A percentile compares a stretch with the other conserved stretches of the same genome.
Evolutionary conservation across 2,113 vertebrate species (phyloP).

Genomic region (Paracanthobrama guichenoti): DNA sequence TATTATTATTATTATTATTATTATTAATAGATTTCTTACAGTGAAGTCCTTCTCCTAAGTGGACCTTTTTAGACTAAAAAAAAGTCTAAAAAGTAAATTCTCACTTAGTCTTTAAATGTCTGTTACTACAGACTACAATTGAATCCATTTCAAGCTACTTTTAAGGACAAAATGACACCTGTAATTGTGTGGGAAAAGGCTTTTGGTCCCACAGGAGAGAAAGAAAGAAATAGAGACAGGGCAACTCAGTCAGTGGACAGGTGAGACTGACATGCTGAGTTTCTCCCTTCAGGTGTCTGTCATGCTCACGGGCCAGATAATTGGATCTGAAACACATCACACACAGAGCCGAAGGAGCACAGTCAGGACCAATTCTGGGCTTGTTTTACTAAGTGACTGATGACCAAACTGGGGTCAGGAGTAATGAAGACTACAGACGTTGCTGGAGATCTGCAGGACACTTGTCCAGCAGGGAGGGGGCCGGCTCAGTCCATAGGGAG

Average conservation of each 20-base stretch:
- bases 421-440: conserved; percentile 65
- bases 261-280: conserved; percentile 61
- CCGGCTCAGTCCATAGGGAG: conserved; percentile 36
- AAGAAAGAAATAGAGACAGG: conserved; percentile 29
- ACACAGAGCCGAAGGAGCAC: conserved; percentile 48
- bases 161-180: neutral
- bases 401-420: conserved; percentile 65
- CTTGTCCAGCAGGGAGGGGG: conserved; percentile 26
- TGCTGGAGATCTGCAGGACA: conserved; percentile 39
- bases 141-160: conserved; percentile 15
- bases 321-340: conserved; percentile 63
- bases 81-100: too few relatives aligned
- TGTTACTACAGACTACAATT: neutral
- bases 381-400: conserved; percentile 69
- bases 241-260: conserved; percentile 52
- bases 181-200: conserved; percentile 27
- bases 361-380: conserved; percentile 64
- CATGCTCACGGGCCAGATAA: conserved; percentile 48
- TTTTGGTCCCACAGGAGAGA: conserved; percentile 18
- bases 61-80: neutral
- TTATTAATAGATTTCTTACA: neutral
- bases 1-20: neutral
- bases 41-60: neutral
- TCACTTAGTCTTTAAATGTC: conserved; percentile 4
- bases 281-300: conserved; percentile 62